Base-by-base conservation (phyloP, 2,888 invertebrate species). In the Trissolcus brochymenae region DNA sequence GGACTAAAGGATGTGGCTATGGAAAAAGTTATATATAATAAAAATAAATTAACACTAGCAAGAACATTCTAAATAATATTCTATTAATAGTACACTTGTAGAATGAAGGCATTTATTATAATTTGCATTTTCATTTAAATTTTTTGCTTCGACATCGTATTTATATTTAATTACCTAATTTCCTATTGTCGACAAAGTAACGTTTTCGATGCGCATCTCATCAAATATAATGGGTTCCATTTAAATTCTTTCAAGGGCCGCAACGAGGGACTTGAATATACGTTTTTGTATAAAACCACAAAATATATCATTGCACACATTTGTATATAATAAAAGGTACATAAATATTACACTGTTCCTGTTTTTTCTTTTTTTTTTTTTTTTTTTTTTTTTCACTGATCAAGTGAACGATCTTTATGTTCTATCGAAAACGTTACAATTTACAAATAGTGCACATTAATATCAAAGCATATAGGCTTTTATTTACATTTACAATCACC, bases 61-160 rank as follows among this genome's bases (percentile, higher is more conserved):
- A 73, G 64, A 77, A 77, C 77, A 73, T 73, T 77, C 77, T 77
- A 73, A 77, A 77, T 73, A 77, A 73, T 72, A 73, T 77, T 77
- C 73, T 77, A 77, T 77, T 77, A 77, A 77, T 77, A 65, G 68
- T 77, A 77, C 72, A 73, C 64, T 73, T 77, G 77, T 73, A 73
- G 67, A 77, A 77, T 77, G 72, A 77, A 77, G 77, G 77, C 73
- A 73, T 77, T 77, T 73, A 77, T 73, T 73, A 78, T 73, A 73
- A 78, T 78, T 78, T 78, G 77, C 70, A 78, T 73, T 73, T 73
- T 73, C 68, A 65, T 73, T 72, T 73, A 64, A 76, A 73, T 77
- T 77, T 72, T 16, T 68, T 71, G 66, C 76, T 77, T 70, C 73
- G 77, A 72, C 77, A 73, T 77, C 66, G 60, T 73, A 65, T 68